phyloP scores from a whole-genome alignment of 2,888 invertebrate species.

The Acrobasis suavella region DNA sequence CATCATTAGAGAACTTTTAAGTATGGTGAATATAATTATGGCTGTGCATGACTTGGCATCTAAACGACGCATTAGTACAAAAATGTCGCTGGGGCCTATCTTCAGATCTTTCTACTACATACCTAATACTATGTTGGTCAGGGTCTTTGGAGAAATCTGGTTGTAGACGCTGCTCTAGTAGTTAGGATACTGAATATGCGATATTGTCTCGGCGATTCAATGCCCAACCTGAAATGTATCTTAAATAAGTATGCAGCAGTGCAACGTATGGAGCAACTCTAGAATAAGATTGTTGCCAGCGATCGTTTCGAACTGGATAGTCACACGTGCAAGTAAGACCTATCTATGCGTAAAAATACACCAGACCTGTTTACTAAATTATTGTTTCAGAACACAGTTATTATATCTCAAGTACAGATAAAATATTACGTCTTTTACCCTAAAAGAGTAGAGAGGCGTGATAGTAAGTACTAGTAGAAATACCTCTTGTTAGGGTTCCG shows the following conservation, averaged over 20 bases:
- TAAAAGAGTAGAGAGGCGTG: too few species aligned
- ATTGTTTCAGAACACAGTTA: too few species aligned
- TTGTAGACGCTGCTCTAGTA: conserved; percentile 1
- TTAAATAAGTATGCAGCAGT: neutral
- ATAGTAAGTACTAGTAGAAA: too few species aligned
- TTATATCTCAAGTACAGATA: too few species aligned
- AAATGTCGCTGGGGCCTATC: conserved; percentile 5
- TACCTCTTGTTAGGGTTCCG: too few species aligned
- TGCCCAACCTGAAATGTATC: neutral
- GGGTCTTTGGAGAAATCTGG: conserved; percentile 22
- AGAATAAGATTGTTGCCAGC: neutral
- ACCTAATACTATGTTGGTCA: conserved; percentile 21
- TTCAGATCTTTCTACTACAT: neutral
- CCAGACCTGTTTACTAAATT: too few species aligned
- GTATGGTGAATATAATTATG: neutral
- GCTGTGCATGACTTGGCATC: neutral
- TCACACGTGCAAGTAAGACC: too few species aligned
- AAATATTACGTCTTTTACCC: too few species aligned
- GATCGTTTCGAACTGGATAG: neutral
- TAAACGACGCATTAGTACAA: neutral
- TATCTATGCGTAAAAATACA: neutral
- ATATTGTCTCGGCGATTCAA: conserved; percentile 2
- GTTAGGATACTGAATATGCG: neutral
- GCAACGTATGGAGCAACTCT: neutral
- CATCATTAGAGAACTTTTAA: too few species aligned